These are phyloP conservation scores for Pantherophis alleghaniensis DNA, from an alignment of 2,797 vertebrate genomes.

Conservation along the genomic window DNA sequence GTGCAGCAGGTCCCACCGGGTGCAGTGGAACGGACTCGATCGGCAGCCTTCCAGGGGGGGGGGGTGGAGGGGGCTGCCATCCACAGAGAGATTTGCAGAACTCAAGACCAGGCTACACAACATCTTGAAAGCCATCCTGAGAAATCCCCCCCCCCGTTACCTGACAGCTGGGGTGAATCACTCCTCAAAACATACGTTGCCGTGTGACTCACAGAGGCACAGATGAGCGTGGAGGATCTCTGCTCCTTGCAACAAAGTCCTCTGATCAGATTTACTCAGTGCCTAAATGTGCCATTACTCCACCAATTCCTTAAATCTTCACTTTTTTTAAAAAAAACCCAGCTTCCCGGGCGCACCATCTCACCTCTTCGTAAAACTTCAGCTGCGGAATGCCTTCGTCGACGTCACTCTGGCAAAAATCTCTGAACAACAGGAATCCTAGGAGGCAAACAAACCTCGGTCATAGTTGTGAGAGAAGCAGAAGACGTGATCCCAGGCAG, in stretches of 20 bases:
- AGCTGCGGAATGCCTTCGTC: conserved; percentile 95
- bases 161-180: conserved; percentile 42
- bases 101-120: background rate
- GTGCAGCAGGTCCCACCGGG: background rate
- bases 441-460: conserved; percentile 41
- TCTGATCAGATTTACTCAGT: conserved; percentile 36
- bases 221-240: background rate
- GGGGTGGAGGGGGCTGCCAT: background rate
- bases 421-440: conserved; percentile 91
- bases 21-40: background rate
- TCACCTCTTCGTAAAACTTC: conserved; percentile 97
- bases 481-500: background rate
- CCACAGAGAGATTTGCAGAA: background rate
- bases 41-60: background rate
- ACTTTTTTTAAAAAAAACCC: background rate
- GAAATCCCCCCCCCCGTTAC: background rate
- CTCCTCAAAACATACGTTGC: conserved; percentile 40
- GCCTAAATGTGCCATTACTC: background rate
- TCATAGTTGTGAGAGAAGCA: background rate
- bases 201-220: conserved; percentile 57
- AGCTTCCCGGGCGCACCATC: background rate
- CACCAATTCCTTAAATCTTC: background rate
- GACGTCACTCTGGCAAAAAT: conserved; percentile 93
- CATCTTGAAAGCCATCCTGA: background rate
- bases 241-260: background rate